phyloP scores from a whole-genome alignment of 2,888 invertebrate genomes.

The Homarus gammarus region DNA sequence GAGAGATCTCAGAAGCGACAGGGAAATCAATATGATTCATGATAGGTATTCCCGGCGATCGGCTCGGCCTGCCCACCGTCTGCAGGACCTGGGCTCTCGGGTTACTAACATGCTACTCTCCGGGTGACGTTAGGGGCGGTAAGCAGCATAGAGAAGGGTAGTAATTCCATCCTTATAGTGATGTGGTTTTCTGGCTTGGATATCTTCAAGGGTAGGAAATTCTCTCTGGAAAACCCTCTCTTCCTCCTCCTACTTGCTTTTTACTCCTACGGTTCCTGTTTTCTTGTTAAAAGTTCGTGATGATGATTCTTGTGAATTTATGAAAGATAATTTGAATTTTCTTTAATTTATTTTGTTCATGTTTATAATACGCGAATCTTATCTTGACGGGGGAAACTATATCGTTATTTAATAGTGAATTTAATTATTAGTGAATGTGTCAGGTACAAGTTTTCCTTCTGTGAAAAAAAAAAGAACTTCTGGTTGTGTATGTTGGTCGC shows the following conservation, averaged over 20 bases:
- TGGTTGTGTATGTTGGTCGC: too few relatives aligned
- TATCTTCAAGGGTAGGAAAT: background rate
- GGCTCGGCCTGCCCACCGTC: slow-evolving; percentile 34
- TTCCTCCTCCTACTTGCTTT: slow-evolving; percentile 1
- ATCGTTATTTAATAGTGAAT: too few relatives aligned
- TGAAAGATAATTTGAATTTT: too few relatives aligned
- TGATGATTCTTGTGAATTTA: too few relatives aligned
- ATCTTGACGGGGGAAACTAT: too few relatives aligned
- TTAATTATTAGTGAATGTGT: too few relatives aligned
- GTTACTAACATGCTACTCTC: slow-evolving; percentile 10
- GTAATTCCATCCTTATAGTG: background rate
- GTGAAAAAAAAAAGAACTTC: too few relatives aligned
- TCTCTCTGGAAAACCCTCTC: slow-evolving; percentile 27
- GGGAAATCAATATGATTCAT: slow-evolving; percentile 59
- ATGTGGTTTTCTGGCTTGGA: background rate
- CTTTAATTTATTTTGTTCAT: too few relatives aligned
- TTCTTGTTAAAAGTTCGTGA: background rate
- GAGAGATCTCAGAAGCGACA: slow-evolving; percentile 47
- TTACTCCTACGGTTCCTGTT: background rate
- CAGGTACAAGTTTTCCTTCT: too few relatives aligned
- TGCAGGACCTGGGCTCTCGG: background rate
- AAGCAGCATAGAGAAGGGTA: background rate
- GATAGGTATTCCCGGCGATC: slow-evolving; percentile 47
- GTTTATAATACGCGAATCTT: too few relatives aligned
- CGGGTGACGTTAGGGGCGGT: background rate